Conservation (phyloP, 2,113 vertebrate species). For the Uropsilus gracilis region DNA sequence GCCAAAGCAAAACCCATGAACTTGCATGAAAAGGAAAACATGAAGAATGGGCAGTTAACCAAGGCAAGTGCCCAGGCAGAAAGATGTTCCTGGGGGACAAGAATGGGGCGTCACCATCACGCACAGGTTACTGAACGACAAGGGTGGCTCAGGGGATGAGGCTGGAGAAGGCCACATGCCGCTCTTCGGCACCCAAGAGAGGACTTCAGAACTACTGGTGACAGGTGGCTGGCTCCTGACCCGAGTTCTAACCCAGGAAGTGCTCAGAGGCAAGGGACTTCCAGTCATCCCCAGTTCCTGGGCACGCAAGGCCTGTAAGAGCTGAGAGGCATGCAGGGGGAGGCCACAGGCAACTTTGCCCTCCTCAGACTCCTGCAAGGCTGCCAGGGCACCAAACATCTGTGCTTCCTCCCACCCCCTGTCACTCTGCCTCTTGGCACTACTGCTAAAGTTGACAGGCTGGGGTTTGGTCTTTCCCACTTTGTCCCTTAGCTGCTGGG, state of each 20-base stretch:
- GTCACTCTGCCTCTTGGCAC: background rate
- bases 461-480: background rate
- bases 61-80: background rate
- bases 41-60: rapidly evolving
- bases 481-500: background rate
- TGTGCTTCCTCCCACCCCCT: background rate
- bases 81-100: background rate
- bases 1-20: background rate
- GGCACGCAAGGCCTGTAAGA: background rate
- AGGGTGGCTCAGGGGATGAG: background rate
- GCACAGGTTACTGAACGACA: rapidly evolving
- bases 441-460: background rate
- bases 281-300: background rate
- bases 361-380: background rate
- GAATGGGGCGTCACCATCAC: rapidly evolving
- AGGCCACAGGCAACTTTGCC: too few species aligned
- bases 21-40: background rate
- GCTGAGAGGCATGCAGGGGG: background rate
- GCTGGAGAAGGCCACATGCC: background rate
- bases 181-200: background rate
- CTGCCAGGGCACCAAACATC: background rate
- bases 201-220: rapidly evolving
- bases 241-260: background rate
- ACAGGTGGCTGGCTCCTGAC: background rate
- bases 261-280: background rate